phyloP scores from a whole-genome alignment of 2,888 invertebrate genomes.

The Agriopis marginaria region DNA sequence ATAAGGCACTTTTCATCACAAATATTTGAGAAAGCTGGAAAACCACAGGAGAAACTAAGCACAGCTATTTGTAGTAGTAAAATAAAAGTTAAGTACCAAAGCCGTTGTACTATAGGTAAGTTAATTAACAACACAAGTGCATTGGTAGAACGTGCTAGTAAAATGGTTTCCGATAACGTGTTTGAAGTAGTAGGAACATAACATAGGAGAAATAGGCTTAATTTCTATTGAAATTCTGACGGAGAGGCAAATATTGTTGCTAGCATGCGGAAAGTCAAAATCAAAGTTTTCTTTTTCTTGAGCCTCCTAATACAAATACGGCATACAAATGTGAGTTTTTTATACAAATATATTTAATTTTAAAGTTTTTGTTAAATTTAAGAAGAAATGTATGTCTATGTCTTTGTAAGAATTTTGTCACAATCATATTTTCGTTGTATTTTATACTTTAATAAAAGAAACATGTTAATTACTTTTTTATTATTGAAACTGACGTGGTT shows the following conservation, averaged over 20 bases:
- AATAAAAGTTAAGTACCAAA: constrained; percentile 12
- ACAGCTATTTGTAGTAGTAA: neutral
- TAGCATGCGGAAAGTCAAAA: neutral
- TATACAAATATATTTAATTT: too few relatives aligned
- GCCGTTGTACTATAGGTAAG: constrained; percentile 14
- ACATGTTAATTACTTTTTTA: too few relatives aligned
- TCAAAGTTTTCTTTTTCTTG: neutral
- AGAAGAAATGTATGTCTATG: too few relatives aligned
- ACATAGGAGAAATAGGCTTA: constrained; percentile 4
- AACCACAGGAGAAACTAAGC: neutral
- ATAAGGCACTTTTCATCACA: neutral
- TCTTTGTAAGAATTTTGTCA: too few relatives aligned
- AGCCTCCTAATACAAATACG: too few relatives aligned
- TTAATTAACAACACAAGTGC: constrained; percentile 16
- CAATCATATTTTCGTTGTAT: too few relatives aligned
- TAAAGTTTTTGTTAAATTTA: too few relatives aligned
- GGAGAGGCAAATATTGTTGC: constrained; percentile 9
- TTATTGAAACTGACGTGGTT: too few relatives aligned
- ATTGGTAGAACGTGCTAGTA: constrained; percentile 33
- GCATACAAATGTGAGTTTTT: too few relatives aligned
- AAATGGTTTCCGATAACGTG: constrained; percentile 34
- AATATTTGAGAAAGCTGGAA: neutral
- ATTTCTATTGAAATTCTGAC: constrained; percentile 6
- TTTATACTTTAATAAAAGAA: too few relatives aligned
- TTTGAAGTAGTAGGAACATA: constrained; percentile 15